Conservation (phyloP, 2,888 invertebrate genomes). For the Ochlodes sylvanus region DNA sequence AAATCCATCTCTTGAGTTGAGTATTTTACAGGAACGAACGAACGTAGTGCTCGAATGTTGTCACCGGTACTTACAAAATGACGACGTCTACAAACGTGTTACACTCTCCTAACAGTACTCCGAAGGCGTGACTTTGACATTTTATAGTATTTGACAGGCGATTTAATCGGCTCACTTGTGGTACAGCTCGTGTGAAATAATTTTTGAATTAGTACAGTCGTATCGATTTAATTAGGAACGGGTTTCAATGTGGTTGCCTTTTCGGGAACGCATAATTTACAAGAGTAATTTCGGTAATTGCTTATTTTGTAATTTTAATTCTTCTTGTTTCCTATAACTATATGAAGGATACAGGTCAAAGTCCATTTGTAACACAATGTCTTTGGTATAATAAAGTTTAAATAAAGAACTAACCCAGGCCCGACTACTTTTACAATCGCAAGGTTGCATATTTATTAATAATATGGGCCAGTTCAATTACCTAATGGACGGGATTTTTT, state of each 20-base stretch:
- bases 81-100: slow-evolving; percentile 1
- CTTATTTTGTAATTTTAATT: background rate
- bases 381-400: too few species aligned
- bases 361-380: too few species aligned
- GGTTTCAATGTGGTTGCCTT: slow-evolving; percentile 8
- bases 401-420: too few species aligned
- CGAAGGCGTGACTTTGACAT: slow-evolving; percentile 50
- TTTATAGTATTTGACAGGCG: slow-evolving; percentile 52
- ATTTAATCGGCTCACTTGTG: slow-evolving; percentile 53
- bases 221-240: slow-evolving; percentile 15
- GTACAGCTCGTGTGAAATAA: slow-evolving; percentile 50
- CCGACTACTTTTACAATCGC: too few species aligned
- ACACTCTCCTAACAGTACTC: background rate
- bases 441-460: too few species aligned
- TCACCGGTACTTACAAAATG: background rate
- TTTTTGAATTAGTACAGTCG: slow-evolving; percentile 46
- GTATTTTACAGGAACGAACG: too few species aligned
- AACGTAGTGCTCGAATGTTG: background rate
- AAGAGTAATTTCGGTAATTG: background rate
- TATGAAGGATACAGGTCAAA: too few species aligned
- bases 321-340: too few species aligned
- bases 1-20: too few species aligned
- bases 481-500: too few species aligned
- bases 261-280: background rate
- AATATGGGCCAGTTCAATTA: too few species aligned